These are phyloP conservation scores for Megalops atlanticus DNA, from an alignment of 2,113 vertebrate genomes.

Conservation along the genomic window DNA sequence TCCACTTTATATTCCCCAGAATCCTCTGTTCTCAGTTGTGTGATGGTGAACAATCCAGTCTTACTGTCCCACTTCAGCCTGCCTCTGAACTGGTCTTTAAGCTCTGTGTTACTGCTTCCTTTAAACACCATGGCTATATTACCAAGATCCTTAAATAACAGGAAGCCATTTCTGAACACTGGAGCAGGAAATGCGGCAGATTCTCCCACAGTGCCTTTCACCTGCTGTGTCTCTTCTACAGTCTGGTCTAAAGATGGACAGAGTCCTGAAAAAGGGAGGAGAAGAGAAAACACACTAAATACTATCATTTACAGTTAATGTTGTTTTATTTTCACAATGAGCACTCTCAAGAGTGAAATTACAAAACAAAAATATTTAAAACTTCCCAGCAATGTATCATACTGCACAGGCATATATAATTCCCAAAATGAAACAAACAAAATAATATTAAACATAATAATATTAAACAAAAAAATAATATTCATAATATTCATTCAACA, in stretches of 20 bases:
- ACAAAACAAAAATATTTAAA: too few relatives aligned
- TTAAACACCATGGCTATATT: neutral
- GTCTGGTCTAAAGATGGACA: neutral
- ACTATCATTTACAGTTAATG: neutral
- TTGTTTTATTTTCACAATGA: too few relatives aligned
- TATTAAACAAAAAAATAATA: too few relatives aligned
- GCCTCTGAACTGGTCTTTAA: neutral
- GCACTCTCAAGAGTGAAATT: too few relatives aligned
- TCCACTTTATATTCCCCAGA: slow-evolving; percentile 22
- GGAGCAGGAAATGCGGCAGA: slow-evolving; percentile 1
- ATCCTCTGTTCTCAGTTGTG: slow-evolving; percentile 9
- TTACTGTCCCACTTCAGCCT: slow-evolving; percentile 20
- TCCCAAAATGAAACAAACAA: too few relatives aligned
- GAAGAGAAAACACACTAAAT: neutral
- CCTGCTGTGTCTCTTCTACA: neutral
- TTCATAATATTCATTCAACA: too few relatives aligned
- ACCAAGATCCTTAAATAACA: neutral
- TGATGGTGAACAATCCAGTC: slow-evolving; percentile 28
- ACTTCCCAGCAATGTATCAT: too few relatives aligned
- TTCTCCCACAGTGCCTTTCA: slow-evolving; percentile 10
- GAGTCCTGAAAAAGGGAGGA: neutral
- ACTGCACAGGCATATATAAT: too few relatives aligned
- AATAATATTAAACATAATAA: too few relatives aligned
- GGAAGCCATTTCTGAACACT: neutral
- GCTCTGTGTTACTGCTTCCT: neutral